phyloP scores from a whole-genome alignment of 2,888 invertebrate genomes.

The Diaprepes abbreviatus region DNA sequence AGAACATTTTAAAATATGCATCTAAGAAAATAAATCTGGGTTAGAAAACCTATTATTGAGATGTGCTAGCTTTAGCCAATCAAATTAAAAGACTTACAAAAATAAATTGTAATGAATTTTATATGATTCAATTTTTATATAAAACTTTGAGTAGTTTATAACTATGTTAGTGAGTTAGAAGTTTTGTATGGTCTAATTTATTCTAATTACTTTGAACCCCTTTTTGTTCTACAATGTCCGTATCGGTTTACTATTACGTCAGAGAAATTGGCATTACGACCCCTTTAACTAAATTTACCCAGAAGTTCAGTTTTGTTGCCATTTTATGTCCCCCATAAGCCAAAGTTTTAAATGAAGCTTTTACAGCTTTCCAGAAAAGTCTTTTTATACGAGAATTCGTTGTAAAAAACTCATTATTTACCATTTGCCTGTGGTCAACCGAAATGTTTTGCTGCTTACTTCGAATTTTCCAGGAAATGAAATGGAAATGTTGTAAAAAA shows the following conservation, averaged over 20 bases:
- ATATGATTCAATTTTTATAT: no score
- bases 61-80: no score
- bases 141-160: no score
- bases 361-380: conserved; percentile 2
- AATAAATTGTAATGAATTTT: no score
- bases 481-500: neutral
- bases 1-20: no score
- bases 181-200: neutral
- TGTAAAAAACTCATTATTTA: conserved; percentile 16
- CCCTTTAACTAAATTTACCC: neutral
- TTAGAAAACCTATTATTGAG: no score
- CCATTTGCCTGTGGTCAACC: conserved; percentile 4
- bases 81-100: no score
- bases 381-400: neutral
- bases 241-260: neutral
- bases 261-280: neutral
- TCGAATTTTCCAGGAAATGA: neutral
- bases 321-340: conserved; percentile 1
- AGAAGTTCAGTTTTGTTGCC: neutral
- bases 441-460: neutral
- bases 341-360: conserved; percentile 14
- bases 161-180: neutral
- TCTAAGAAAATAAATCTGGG: no score
- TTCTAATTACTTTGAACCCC: neutral
- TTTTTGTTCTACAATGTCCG: neutral